phyloP scores from a whole-genome alignment of 2,888 invertebrate species.

The Parapristionchus giblindavisi region DNA sequence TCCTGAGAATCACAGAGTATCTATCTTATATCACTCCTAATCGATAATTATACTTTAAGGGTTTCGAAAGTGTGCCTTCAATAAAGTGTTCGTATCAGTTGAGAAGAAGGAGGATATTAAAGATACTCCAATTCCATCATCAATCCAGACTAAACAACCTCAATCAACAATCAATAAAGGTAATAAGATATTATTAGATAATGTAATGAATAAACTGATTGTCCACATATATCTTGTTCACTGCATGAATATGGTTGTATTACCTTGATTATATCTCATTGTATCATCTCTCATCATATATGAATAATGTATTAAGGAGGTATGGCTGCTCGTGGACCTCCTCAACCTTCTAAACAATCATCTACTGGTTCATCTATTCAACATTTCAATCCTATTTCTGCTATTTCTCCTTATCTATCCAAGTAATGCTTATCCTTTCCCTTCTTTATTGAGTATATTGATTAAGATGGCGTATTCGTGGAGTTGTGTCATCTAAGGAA shows the following conservation, averaged over 20 bases:
- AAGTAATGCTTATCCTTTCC: background rate
- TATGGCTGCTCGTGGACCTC: constrained; percentile 6
- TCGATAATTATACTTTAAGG: no score
- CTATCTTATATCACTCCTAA: constrained; percentile 13
- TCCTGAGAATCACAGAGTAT: constrained; percentile 1
- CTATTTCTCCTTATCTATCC: constrained; percentile 17
- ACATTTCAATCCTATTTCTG: constrained; percentile 14
- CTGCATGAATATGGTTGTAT: no score
- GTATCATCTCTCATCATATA: background rate
- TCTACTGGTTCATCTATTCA: background rate
- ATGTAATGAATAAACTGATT: no score
- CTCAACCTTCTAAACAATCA: constrained; percentile 1
- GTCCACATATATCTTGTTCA: no score
- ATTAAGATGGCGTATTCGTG: constrained; percentile 55
- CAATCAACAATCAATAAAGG: no score
- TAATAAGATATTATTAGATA: no score
- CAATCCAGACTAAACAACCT: no score
- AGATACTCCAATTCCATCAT: background rate
- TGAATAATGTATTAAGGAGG: background rate
- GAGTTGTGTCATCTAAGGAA: constrained; percentile 55
- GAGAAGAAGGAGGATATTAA: background rate
- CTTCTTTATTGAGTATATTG: background rate
- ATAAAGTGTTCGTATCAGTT: background rate
- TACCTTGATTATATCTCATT: background rate
- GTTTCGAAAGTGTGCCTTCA: background rate